Evolutionary conservation across 2,888 invertebrate genomes (phyloP), one percentile per base, ranked within the genome.

Genomic region (Orthosia gothica): DNA sequence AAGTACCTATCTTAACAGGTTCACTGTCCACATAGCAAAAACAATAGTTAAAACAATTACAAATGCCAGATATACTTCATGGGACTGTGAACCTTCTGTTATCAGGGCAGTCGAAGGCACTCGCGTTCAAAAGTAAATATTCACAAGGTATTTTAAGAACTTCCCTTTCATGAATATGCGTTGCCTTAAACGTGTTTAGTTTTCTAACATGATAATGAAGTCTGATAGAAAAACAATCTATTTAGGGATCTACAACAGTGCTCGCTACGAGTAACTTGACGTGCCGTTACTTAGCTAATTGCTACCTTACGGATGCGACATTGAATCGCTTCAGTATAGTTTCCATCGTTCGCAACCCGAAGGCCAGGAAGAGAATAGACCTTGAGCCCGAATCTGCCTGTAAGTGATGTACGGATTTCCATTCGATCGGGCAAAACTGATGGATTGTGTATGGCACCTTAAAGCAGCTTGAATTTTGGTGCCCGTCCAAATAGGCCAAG

Each of bases 401-500:
- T 40, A 40, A 1, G 40, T 20, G 15, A 26, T 15, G n/a, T 65
- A 63, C 63, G 5, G 61, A 58, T 63, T 79, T 72, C 52, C 45
- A 70, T 58, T 5, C 52, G 5, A 12, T 13, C 52, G 52, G 57
- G 11, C 3, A 5, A 52, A 57, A 58, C 7, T 72, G 57, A 63
- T 57, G 32, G 23, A 58, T 26, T 72, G 32, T 58, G 13, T 20
- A 20, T 64, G 47, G 73, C 32, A 32, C 52, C 52, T 62, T 40
- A 54, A 13, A 20, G 15, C 18, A 61, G 40, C 49, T 18, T 75
- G 15, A 5, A 49, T 50, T 61, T 76, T 79, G 61, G 49, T 50
- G 45, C 1, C 5, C 15, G 11, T 45, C 79, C 49, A 70, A 78
- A 78, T 78, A 49, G 23, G 52, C 59, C 59, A 75, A 61, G 70